Evolutionary conservation across 1,140 invertebrate species (phyloP).

Genomic region (Euura saliciscinereae): DNA sequence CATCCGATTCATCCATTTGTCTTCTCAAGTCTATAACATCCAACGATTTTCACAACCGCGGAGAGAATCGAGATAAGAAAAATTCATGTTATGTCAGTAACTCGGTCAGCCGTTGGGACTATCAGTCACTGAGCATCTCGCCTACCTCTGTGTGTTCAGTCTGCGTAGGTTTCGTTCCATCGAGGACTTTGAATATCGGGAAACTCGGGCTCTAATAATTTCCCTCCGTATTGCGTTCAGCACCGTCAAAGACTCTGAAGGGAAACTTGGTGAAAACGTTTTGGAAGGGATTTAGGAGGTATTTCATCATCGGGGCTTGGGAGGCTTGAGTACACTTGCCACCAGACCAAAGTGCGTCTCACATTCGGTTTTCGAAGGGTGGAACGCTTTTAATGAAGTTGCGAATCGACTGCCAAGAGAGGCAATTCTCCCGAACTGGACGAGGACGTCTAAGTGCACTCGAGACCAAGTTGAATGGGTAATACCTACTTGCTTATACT

Average conservation of each 20-base stretch:
- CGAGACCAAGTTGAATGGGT: constrained; percentile 6
- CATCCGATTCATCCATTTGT: neutral
- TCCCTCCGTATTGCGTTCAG: neutral
- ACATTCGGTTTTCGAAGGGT: constrained; percentile 32
- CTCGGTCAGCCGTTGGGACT: neutral
- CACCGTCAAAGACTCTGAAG: neutral
- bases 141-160: neutral
- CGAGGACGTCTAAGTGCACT: constrained; percentile 9
- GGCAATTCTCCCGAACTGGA: constrained; percentile 37
- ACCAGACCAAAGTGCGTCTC: neutral
- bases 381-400: constrained; percentile 21
- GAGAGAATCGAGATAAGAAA: neutral
- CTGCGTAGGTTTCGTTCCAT: too few species aligned
- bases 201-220: neutral
- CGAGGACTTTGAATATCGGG: too few species aligned
- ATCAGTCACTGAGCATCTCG: neutral
- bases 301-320: constrained; percentile 4
- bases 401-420: constrained; percentile 36
- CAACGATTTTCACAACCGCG: neutral
- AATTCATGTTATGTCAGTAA: neutral
- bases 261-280: neutral
- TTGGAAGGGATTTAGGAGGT: neutral
- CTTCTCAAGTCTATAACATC: neutral
- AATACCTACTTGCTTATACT: constrained; percentile 1
- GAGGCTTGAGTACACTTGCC: constrained; percentile 1